phyloP scores from a whole-genome alignment of 2,888 invertebrate species.

The Boloria selene region DNA sequence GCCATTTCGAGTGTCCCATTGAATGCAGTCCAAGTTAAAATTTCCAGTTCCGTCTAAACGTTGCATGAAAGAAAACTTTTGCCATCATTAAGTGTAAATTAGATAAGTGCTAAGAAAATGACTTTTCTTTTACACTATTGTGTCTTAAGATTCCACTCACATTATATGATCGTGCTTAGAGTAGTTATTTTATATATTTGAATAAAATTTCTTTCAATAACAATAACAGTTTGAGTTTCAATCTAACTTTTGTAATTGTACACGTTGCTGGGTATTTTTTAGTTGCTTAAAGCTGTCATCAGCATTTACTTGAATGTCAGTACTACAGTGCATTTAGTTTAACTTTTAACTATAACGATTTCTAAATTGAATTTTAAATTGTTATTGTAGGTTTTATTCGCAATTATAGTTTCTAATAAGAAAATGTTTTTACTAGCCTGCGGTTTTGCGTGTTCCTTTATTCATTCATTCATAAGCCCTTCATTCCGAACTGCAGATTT shows the following conservation, averaged over 20 bases:
- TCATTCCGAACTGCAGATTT: too few species aligned
- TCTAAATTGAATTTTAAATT: neutral
- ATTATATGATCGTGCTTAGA: constrained; percentile 7
- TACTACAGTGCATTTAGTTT: too few species aligned
- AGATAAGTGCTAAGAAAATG: constrained; percentile 22
- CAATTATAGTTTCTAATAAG: neutral
- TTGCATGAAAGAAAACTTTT: constrained; percentile 16
- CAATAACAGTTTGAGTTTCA: neutral
- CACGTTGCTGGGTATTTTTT: too few species aligned
- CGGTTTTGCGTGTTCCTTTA: too few species aligned
- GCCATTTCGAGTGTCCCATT: constrained; percentile 16
- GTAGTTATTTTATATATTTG: constrained; percentile 3
- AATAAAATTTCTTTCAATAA: constrained; percentile 5
- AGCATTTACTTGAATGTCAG: too few species aligned
- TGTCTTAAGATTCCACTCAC: neutral
- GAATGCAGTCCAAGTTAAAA: constrained; percentile 21
- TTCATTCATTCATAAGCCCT: too few species aligned
- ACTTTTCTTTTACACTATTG: constrained; percentile 7
- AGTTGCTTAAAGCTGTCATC: too few species aligned
- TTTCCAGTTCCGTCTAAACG: constrained; percentile 21
- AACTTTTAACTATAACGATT: too few species aligned
- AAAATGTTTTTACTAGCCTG: too few species aligned
- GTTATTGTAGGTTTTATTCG: neutral
- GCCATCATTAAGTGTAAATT: constrained; percentile 25
- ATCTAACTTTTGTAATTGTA: neutral